Base-by-base conservation (phyloP, 2,113 vertebrate species). In the Arizona elegans region DNA sequence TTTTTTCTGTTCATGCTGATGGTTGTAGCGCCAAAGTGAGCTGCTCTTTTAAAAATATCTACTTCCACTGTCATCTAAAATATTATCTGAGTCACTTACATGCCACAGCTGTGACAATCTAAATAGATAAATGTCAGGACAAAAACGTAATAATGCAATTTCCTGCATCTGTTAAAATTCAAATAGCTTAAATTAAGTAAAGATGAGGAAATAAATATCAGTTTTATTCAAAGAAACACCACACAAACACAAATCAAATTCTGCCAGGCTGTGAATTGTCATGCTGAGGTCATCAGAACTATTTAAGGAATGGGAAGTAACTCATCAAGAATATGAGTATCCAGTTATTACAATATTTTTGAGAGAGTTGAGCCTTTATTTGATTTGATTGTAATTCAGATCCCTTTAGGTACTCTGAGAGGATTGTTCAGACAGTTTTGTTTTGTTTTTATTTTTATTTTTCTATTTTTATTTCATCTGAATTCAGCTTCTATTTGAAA, bases 101-200 rank as follows among this genome's bases (percentile, higher is more conserved):
- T 1, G 11, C 56, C 89, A 90, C 92, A 93, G 89, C 92, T 93
- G 89, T 93, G 89, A 90, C 56, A 86, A 93, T 93, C 90, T 90
- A 90, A 87, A 90, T 54, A 90, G 50, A 93, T 93, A 90, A 93
- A 86, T 65, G 88, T 93, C 89, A 90, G 92, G 56, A 87, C 89
- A 90, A 90, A 93, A 87, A 90, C 15, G 29, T 90, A 93, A 93
- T 93, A 93, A 93, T 90, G 92, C 89, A 87, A 65, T 93, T 93
- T 90, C 56, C 92, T 93, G 89, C 92, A 93, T 93, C 89, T 90
- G 89, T 93, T 93, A 90, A 93, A 87, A 90, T 53, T 93, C 75
- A 93, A 93, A 93, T 90, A 90, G 89, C 65, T 93, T 54, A 93
- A 93, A 93, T 90, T 93, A 87, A 93, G 92, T 93, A 93, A 87